Conservation (phyloP, 2,113 vertebrate genomes). For the Thalassarche chlororhynchos region DNA sequence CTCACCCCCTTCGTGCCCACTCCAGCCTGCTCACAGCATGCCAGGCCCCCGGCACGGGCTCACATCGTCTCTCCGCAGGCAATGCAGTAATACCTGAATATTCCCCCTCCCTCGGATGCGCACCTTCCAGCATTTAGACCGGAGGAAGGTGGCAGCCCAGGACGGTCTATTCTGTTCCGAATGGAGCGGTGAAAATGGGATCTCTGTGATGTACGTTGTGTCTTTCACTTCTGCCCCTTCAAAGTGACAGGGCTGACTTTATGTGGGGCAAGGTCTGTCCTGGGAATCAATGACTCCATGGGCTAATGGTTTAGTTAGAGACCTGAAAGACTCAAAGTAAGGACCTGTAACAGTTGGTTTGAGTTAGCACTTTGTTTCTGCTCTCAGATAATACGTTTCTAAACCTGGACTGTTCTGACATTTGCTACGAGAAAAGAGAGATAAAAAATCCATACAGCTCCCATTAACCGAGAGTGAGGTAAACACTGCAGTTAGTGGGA, state of each 20-base stretch:
- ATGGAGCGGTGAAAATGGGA: not conserved
- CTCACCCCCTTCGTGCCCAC: not conserved
- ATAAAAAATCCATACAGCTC: slow-evolving; percentile 26
- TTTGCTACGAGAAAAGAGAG: slow-evolving; percentile 5
- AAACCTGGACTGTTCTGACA: slow-evolving; percentile 8
- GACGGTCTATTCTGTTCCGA: not conserved
- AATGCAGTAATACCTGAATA: not conserved
- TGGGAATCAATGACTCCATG: not conserved
- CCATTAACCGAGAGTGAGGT: not conserved
- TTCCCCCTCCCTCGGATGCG: not conserved
- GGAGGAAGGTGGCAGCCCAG: not conserved
- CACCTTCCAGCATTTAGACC: not conserved
- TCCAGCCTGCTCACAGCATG: not conserved
- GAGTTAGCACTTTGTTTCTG: slow-evolving; percentile 23
- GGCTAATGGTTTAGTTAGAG: not conserved
- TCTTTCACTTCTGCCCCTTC: not conserved
- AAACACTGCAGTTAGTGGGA: not conserved
- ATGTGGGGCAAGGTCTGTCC: not conserved
- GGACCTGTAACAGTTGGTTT: not conserved
- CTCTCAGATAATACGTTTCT: slow-evolving; percentile 13
- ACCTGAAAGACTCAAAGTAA: not conserved
- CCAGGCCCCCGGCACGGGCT: accelerated
- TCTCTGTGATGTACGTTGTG: not conserved
- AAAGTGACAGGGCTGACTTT: not conserved
- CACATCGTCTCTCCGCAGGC: not conserved